Evolutionary conservation across 2,113 vertebrate genomes (phyloP).

Genomic region (Periophthalmus modestus): DNA sequence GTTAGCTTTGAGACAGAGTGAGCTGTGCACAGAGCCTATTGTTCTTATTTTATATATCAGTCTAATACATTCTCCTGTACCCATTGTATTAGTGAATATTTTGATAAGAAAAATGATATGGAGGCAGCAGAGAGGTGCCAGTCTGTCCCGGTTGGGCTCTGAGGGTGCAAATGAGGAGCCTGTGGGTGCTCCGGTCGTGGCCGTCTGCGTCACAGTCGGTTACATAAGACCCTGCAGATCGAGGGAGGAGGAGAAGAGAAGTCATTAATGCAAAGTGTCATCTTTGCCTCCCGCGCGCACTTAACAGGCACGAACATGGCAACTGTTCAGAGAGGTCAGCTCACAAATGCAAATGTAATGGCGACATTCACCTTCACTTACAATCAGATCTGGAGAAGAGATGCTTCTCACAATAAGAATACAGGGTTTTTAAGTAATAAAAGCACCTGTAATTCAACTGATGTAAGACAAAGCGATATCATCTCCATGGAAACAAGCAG

Average conservation of each 20-base stretch:
- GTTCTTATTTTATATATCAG: too few relatives aligned
- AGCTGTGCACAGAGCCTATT: too few relatives aligned
- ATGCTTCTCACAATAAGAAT: too few relatives aligned
- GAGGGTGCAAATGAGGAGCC: slow-evolving; percentile 43
- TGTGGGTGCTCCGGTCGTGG: slow-evolving; percentile 26
- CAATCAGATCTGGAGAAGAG: too few relatives aligned
- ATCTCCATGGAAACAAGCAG: too few relatives aligned
- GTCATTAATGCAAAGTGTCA: slow-evolving; percentile 35
- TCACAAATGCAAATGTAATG: not conserved
- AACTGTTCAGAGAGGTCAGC: slow-evolving; percentile 7
- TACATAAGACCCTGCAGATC: slow-evolving; percentile 55
- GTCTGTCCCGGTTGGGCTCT: slow-evolving; percentile 16
- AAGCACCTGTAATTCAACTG: too few relatives aligned
- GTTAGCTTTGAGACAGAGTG: too few relatives aligned
- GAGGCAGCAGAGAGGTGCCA: slow-evolving; percentile 28
- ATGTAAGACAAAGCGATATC: too few relatives aligned
- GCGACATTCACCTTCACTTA: too few relatives aligned
- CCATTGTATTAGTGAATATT: not conserved
- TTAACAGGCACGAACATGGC: slow-evolving; percentile 12
- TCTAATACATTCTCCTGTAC: not conserved
- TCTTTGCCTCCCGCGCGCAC: slow-evolving; percentile 14
- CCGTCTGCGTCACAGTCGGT: slow-evolving; percentile 40
- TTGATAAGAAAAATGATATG: not conserved
- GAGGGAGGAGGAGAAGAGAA: slow-evolving; percentile 35
- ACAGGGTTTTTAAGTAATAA: too few relatives aligned